Evolutionary conservation across 2,797 vertebrate genomes (phyloP).

Genomic region (Rhodeus uyekii): DNA sequence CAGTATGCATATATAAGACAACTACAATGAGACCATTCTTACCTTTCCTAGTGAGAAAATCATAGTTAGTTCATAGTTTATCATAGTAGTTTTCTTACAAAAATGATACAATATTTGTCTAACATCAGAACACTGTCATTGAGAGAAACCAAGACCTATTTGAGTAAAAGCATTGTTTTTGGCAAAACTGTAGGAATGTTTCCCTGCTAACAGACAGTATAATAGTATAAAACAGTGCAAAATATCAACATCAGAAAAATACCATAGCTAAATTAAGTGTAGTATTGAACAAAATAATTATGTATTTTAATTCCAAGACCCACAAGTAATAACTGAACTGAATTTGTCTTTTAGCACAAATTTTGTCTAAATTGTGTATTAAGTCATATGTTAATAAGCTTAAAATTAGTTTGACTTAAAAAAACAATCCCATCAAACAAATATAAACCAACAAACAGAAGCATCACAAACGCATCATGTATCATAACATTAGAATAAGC

Average conservation of each 20-base stretch:
- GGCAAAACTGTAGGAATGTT: background rate
- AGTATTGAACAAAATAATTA: constrained; percentile 13
- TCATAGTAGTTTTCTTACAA: background rate
- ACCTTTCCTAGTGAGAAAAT: constrained; percentile 11
- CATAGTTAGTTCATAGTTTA: background rate
- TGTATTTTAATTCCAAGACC: background rate
- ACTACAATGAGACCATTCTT: background rate
- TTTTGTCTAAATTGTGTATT: background rate
- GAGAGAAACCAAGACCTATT: constrained; percentile 58
- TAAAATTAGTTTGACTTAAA: background rate
- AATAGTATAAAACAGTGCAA: background rate
- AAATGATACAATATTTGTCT: background rate
- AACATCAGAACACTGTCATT: constrained; percentile 9
- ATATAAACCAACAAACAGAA: background rate
- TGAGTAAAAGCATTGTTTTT: constrained; percentile 66
- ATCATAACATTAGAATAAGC: constrained; percentile 11
- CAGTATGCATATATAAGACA: background rate
- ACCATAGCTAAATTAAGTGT: background rate
- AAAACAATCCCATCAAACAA: constrained; percentile 5
- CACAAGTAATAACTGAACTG: background rate
- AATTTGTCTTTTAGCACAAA: background rate
- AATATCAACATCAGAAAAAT: background rate
- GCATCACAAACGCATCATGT: constrained; percentile 8
- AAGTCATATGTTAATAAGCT: background rate
- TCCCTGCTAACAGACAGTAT: background rate